A percentile compares a stretch with the other conserved stretches of the same genome.
These are phyloP conservation scores for Podilymbus podiceps DNA, from an alignment of 2,113 vertebrate species.

Conservation along the genomic window DNA sequence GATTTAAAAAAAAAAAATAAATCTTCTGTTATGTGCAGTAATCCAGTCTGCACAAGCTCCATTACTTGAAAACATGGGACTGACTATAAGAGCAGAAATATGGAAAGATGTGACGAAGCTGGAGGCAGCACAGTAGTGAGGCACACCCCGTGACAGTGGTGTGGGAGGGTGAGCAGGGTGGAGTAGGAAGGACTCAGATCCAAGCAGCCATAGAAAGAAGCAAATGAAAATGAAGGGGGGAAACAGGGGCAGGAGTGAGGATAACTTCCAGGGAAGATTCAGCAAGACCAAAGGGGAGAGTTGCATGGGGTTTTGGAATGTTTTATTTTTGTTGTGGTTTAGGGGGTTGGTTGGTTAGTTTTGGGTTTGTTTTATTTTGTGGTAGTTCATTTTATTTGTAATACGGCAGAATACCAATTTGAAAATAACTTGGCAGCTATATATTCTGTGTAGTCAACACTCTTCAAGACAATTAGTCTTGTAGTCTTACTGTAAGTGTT, in stretches of 20 bases:
- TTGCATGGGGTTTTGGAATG: not conserved
- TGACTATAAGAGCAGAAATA: not conserved
- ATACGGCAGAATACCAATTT: not conserved
- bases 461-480: not conserved
- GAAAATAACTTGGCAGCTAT: not conserved
- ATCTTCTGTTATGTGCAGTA: not conserved
- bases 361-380: not conserved
- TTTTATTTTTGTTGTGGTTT: not conserved
- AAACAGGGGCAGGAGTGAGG: not conserved
- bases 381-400: not conserved
- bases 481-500: not conserved
- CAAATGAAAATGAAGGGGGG: not conserved
- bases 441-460: not conserved
- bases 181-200: not conserved
- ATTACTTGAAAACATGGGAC: not conserved
- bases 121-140: not conserved
- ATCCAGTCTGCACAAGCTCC: not conserved
- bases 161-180: not conserved
- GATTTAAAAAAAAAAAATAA: not conserved
- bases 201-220: not conserved
- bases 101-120: not conserved
- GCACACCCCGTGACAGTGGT: rapidly evolving
- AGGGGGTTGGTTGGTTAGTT: rapidly evolving
- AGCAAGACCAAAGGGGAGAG: not conserved
- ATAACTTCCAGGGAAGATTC: not conserved